Percentiles rank a stretch among this genome's conserved stretches.
Evolutionary conservation across 2,888 invertebrate genomes (phyloP).

Genomic region (Volucella zonaria): DNA sequence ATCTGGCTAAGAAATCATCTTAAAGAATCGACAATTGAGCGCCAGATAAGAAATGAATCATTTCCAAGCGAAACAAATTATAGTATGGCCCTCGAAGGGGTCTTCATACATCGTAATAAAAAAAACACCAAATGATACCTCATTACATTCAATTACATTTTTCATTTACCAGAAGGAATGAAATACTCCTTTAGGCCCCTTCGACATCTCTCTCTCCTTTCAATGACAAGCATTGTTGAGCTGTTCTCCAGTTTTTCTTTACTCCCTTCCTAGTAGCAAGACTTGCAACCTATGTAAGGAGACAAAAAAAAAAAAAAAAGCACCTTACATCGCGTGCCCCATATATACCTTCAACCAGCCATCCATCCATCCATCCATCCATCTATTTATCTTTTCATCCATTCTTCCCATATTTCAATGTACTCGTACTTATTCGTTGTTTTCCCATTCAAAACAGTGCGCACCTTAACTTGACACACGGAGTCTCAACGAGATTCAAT

Average conservation of each 20-base stretch:
- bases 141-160: constrained; percentile 3
- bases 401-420: constrained; percentile 37
- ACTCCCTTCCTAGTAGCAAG: constrained; percentile 29
- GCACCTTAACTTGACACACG: constrained; percentile 45
- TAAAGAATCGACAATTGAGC: too few species aligned
- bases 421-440: background rate
- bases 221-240: constrained; percentile 54
- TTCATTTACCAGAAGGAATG: constrained; percentile 27
- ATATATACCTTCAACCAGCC: constrained; percentile 45
- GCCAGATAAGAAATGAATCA: too few species aligned
- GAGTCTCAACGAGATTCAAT: constrained; percentile 31
- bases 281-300: constrained; percentile 53
- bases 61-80: too few species aligned
- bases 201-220: constrained; percentile 14
- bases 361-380: constrained; percentile 41
- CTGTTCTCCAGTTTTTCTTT: constrained; percentile 27
- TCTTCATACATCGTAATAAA: background rate
- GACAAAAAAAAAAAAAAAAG: background rate
- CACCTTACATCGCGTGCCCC: constrained; percentile 45
- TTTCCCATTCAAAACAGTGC: constrained; percentile 32
- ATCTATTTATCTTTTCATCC: constrained; percentile 41
- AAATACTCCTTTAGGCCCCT: constrained; percentile 27
- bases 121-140: background rate
- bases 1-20: too few species aligned
- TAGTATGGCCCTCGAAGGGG: too few species aligned